These are phyloP conservation scores for Vanessa atalanta DNA, from an alignment of 1,140 invertebrate species.

Conservation along the genomic window DNA sequence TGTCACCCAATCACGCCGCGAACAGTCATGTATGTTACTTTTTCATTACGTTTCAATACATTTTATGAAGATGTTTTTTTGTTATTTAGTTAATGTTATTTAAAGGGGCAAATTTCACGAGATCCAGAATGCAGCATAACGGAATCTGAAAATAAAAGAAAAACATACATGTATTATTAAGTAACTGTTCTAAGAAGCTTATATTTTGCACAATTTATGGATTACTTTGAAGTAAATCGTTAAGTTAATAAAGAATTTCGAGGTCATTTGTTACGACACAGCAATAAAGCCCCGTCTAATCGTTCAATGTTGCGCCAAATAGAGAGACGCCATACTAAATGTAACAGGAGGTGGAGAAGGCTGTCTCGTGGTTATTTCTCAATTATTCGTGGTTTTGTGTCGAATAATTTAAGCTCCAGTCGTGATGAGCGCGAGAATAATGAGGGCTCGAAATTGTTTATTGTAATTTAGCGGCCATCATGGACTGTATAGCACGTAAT, in stretches of 20 bases:
- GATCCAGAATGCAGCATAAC: constrained; percentile 24
- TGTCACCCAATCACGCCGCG: constrained; percentile 54
- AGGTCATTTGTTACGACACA: constrained; percentile 42
- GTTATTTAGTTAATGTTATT: constrained; percentile 20
- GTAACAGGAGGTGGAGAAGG: constrained; percentile 60
- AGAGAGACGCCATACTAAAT: constrained; percentile 70
- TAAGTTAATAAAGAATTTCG: constrained; percentile 21
- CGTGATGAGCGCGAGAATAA: constrained; percentile 71
- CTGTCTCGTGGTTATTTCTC: constrained; percentile 70
- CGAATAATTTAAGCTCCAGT: constrained; percentile 70
- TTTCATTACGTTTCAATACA: constrained; percentile 63
- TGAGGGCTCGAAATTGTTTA: constrained; percentile 76
- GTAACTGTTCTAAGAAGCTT: neutral
- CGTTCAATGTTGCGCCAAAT: constrained; percentile 54
- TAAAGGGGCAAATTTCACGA: constrained; percentile 28
- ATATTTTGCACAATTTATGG: neutral
- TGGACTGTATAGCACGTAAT: constrained; percentile 68
- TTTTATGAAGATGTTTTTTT: constrained; percentile 52
- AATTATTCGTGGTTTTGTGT: constrained; percentile 73
- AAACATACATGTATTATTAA: neutral
- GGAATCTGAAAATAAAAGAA: constrained; percentile 52
- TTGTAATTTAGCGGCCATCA: constrained; percentile 73
- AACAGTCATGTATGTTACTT: constrained; percentile 64
- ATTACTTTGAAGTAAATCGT: neutral
- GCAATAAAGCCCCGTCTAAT: constrained; percentile 49